Evolutionary conservation across 1,140 invertebrate species (phyloP).

Genomic region (Drosophila asahinai): DNA sequence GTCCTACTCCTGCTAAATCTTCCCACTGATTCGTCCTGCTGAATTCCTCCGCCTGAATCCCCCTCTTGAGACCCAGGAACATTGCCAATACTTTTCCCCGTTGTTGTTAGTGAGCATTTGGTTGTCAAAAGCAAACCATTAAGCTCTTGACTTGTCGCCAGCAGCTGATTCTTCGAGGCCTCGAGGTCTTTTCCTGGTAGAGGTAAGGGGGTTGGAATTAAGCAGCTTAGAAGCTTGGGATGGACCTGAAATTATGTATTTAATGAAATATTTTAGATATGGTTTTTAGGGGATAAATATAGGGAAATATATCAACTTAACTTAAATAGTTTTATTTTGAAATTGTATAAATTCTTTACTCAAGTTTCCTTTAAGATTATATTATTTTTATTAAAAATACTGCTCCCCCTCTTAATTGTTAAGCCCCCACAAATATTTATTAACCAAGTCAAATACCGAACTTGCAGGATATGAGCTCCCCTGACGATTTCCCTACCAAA

Average conservation of each 20-base stretch:
- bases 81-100: conserved; percentile 14
- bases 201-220: neutral
- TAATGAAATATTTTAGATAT: neutral
- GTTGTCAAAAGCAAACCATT: conserved; percentile 63
- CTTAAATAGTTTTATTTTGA: too few relatives aligned
- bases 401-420: too few relatives aligned
- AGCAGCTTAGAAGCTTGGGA: neutral
- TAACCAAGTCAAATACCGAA: neutral
- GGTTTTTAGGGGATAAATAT: neutral
- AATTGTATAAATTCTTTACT: too few relatives aligned
- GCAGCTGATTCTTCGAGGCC: conserved; percentile 37
- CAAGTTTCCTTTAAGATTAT: too few relatives aligned
- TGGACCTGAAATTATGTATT: neutral
- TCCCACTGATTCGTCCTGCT: neutral
- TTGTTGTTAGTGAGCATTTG: conserved; percentile 36
- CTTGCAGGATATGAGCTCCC: neutral
- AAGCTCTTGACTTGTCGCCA: conserved; percentile 61
- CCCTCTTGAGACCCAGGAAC: neutral
- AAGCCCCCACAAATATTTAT: neutral
- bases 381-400: too few relatives aligned
- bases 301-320: too few relatives aligned
- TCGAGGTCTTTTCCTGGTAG: neutral
- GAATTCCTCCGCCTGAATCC: neutral
- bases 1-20: neutral
- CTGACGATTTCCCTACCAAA: neutral